phyloP scores from a whole-genome alignment of 2,113 vertebrate species.

The Bettongia penicillata region DNA sequence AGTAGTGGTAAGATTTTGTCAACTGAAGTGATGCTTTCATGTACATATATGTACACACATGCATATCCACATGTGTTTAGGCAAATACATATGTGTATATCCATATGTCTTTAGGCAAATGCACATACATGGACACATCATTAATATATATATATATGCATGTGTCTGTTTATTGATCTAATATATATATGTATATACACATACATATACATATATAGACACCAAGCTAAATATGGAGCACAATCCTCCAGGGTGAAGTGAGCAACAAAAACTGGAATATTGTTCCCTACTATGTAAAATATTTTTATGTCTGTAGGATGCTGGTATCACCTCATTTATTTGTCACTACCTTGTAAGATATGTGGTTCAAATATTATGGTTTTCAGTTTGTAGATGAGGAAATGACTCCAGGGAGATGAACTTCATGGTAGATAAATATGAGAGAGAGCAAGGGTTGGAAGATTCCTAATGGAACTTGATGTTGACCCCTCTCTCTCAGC shows the following conservation, averaged over 20 bases:
- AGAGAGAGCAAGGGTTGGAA: not conserved
- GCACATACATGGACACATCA: too few species aligned
- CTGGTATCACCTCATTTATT: not conserved
- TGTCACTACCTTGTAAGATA: not conserved
- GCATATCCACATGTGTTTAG: too few species aligned
- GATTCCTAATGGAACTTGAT: not conserved
- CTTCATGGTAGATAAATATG: not conserved
- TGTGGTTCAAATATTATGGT: not conserved
- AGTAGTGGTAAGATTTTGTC: not conserved
- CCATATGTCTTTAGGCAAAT: too few species aligned
- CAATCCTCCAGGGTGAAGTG: not conserved
- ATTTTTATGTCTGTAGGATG: not conserved
- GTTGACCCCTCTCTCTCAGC: not conserved
- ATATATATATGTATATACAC: too few species aligned
- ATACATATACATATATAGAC: not conserved
- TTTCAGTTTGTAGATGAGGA: not conserved
- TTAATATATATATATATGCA: not conserved
- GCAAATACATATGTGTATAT: too few species aligned
- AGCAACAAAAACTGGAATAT: not conserved
- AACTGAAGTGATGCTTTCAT: not conserved
- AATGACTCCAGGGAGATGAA: not conserved
- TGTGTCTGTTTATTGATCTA: not conserved
- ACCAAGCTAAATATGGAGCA: not conserved
- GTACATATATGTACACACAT: not conserved
- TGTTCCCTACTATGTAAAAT: not conserved